Conservation (phyloP, 2,888 invertebrate genomes). For the Mechanitis messenoides region DNA sequence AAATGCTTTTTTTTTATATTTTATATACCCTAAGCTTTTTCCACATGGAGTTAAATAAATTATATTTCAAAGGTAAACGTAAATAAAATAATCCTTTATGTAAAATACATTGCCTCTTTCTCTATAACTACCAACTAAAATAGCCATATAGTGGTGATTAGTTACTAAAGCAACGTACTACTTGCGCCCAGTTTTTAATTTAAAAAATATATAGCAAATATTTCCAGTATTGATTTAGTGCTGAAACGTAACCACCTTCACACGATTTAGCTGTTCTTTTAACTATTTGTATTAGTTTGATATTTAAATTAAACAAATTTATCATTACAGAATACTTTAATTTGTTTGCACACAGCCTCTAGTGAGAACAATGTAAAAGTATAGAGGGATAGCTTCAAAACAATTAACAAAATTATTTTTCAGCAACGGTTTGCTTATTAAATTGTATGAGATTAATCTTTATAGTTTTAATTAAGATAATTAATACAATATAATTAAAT, state of each 20-base stretch:
- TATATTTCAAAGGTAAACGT: too few species aligned
- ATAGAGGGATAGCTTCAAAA: slow-evolving; percentile 37
- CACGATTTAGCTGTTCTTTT: too few species aligned
- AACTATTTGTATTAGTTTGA: too few species aligned
- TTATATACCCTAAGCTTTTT: not conserved
- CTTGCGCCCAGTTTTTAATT: too few species aligned
- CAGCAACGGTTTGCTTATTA: slow-evolving; percentile 19
- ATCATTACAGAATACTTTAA: slow-evolving; percentile 71
- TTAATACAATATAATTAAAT: slow-evolving; percentile 3
- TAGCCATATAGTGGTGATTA: too few species aligned
- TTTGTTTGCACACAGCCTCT: slow-evolving; percentile 75
- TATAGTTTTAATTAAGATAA: slow-evolving; percentile 5
- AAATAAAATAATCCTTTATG: too few species aligned
- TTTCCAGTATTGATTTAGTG: too few species aligned
- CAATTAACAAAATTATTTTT: slow-evolving; percentile 21
- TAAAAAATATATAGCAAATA: too few species aligned
- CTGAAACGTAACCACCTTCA: too few species aligned
- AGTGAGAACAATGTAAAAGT: slow-evolving; percentile 63
- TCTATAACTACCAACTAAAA: too few species aligned
- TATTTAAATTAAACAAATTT: slow-evolving; percentile 30
- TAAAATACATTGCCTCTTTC: too few species aligned
- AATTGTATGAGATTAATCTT: slow-evolving; percentile 22
- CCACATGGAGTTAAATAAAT: not conserved
- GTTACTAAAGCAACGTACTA: too few species aligned
- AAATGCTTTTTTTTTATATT: slow-evolving; percentile 30